Evolutionary conservation across 1,140 invertebrate genomes (phyloP), one percentile per base, ranked within the genome.

Genomic region (Ylistrum balloti): DNA sequence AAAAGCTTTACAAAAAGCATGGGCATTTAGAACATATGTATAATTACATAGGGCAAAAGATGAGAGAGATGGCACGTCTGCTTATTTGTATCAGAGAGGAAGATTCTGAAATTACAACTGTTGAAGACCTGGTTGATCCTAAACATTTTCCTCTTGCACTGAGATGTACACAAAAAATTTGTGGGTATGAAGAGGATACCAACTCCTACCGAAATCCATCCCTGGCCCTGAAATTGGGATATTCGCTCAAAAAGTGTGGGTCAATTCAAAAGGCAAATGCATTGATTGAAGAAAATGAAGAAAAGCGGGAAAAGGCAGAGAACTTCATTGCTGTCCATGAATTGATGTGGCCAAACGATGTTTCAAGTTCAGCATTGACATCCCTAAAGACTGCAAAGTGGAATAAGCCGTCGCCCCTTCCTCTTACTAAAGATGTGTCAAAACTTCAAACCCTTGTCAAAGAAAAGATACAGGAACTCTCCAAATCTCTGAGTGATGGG

Each of bases 1-100:
- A 91, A 92, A 90, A 91, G 28, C 87, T 92, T 15, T 92, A 33
- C 33, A 74, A 91, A 32, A 93, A 91, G 86, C 90, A 93, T 91
- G 92, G 92, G 0, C 92, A 93, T 22, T 45, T 86, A 38, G n/a
- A 33, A 38, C 92, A 93, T 48, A 33, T 93, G 28, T 88, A 41
- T 74, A 56, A 34, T 22, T 87, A 89, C 85, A 90, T 93, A 9
- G 90, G 90, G 32, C 91, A 93, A 32, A 93, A 91, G 87, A 91
- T 91, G 90, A 88, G 91, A 35, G 92, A 93, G 85, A 32, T 93
- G 17, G 92, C 45, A 33, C 87, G 92, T 32, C 89, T 93, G 33
- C 74, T 93, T 7, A 90, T 93, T 13, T 56, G 22, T 91, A 87
- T 88, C 32, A 91, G 90, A 41, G 48, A 92, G 56, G 35, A 33